Evolutionary conservation across 2,113 vertebrate species (phyloP), one percentile per base, ranked within the genome.

Genomic region (Marmota monax): DNA sequence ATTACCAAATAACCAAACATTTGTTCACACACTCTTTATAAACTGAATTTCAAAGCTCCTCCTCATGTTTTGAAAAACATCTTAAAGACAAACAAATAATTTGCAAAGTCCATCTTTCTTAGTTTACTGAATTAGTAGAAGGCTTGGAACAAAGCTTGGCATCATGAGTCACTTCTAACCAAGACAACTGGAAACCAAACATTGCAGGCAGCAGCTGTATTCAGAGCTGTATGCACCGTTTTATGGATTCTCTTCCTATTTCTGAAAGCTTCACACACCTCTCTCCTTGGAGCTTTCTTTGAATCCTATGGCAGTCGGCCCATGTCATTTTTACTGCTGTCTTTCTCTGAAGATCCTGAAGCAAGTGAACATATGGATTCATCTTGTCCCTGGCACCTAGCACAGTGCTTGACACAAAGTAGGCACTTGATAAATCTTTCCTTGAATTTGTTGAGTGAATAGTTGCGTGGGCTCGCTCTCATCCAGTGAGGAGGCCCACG

Each of bases 51-150:
- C 76, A 87, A 87, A 84, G 48, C 12, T 34, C 5, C 7, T 92
- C 27, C 13, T 92, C 88, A 86, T 61, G 73, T 51, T 51, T 51
- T 51, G 48, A 51, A 51, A 51, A 51, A 22, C 84, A 56, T 76
- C 70, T 51, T 76, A 86, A 92, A 82, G 34, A 13, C 51, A 58
- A 45, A 70, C 58, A 94, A 34, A 76, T 45, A 74, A 67, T 82
- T 67, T 88, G 29, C 79, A 90, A 94, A 97, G 85, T 80, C 94
- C 58, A 58, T 18, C 85, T 96, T 96, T 89, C 84, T 86, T 78
- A 83, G 39, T 89, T 96, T 39, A 76, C 84, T 96, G 58, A 92
- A 80, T 96, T 90, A 48, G 67, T 5, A 87, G 48, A 86, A 37
- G 37, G n/a, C 20, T 51, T 79, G 25, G 12, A 51, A 80, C 37